Conservation (phyloP, 2,113 vertebrate species). For the Monopterus albus region DNA sequence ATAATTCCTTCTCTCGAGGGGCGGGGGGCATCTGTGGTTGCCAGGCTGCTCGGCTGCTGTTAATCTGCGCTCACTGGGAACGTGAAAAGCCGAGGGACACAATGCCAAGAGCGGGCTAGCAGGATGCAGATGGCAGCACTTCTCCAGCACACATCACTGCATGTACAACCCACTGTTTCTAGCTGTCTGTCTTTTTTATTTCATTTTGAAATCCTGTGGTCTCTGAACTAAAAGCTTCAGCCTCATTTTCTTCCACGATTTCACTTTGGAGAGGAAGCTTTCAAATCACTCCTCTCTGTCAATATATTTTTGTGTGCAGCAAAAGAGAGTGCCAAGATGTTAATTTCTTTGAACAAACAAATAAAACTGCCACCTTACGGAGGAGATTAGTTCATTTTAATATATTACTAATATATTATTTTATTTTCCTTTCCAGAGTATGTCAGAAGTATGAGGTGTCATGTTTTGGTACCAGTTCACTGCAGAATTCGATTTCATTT, state of each 20-base stretch:
- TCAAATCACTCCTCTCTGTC: too few relatives aligned
- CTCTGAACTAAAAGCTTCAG: conserved; percentile 24
- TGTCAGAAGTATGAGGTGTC: too few relatives aligned
- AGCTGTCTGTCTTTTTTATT: background rate
- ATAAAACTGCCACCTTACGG: too few relatives aligned
- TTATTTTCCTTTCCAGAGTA: too few relatives aligned
- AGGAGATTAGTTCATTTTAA: too few relatives aligned
- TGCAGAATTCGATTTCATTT: too few relatives aligned
- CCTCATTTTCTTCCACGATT: background rate
- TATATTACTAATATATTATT: too few relatives aligned
- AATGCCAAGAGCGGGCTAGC: conserved; percentile 65
- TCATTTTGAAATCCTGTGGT: background rate
- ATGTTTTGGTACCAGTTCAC: too few relatives aligned
- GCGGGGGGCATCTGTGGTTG: background rate
- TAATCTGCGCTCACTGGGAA: conserved; percentile 56
- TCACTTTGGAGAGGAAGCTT: background rate
- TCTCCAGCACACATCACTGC: conserved; percentile 34
- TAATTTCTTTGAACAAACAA: too few relatives aligned
- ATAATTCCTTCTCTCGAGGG: conserved; percentile 54
- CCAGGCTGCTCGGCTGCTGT: conserved; percentile 66
- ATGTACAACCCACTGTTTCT: background rate
- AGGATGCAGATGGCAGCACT: conserved; percentile 72
- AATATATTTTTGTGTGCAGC: too few relatives aligned
- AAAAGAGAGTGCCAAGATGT: too few relatives aligned
- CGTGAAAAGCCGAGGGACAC: conserved; percentile 36